phyloP scores from a whole-genome alignment of 2,888 invertebrate genomes.

The Serripes groenlandicus region DNA sequence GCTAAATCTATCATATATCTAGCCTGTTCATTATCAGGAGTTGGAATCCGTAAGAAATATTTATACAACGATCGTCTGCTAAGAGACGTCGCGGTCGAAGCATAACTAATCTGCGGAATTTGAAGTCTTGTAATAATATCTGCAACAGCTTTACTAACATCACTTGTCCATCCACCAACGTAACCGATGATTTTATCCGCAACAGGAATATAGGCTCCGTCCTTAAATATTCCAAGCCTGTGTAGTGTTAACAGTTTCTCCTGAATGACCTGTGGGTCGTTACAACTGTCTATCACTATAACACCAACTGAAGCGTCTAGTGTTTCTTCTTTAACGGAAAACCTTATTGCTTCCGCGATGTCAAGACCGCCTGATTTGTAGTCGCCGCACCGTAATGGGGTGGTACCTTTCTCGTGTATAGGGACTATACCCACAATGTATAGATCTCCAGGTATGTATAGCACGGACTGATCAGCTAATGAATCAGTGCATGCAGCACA shows the following conservation, averaged over 20 bases:
- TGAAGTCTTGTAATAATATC: constrained; percentile 56
- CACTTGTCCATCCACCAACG: constrained; percentile 66
- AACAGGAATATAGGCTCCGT: constrained; percentile 48
- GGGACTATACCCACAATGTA: constrained; percentile 68
- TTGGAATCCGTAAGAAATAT: constrained; percentile 64
- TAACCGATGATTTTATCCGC: constrained; percentile 66
- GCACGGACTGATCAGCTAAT: constrained; percentile 13
- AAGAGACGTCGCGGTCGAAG: constrained; percentile 63
- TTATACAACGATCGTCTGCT: constrained; percentile 60
- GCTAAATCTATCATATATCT: constrained; percentile 56
- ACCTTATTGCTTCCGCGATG: constrained; percentile 63
- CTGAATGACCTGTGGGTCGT: constrained; percentile 64
- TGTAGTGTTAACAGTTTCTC: constrained; percentile 65
- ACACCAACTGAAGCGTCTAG: constrained; percentile 61
- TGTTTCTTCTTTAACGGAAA: constrained; percentile 55
- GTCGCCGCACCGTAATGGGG: constrained; percentile 61
- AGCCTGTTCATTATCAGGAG: constrained; percentile 66
- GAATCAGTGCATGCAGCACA: constrained; percentile 43
- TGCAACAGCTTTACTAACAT: constrained; percentile 60
- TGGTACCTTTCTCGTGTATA: constrained; percentile 53
- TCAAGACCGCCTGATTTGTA: constrained; percentile 61
- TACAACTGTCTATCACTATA: constrained; percentile 70
- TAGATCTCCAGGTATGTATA: constrained; percentile 64
- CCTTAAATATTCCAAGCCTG: constrained; percentile 47
- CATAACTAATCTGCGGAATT: constrained; percentile 64